These are phyloP conservation scores for Pyrocephalus nanus DNA, from an alignment of 2,797 vertebrate species.

Conservation along the genomic window DNA sequence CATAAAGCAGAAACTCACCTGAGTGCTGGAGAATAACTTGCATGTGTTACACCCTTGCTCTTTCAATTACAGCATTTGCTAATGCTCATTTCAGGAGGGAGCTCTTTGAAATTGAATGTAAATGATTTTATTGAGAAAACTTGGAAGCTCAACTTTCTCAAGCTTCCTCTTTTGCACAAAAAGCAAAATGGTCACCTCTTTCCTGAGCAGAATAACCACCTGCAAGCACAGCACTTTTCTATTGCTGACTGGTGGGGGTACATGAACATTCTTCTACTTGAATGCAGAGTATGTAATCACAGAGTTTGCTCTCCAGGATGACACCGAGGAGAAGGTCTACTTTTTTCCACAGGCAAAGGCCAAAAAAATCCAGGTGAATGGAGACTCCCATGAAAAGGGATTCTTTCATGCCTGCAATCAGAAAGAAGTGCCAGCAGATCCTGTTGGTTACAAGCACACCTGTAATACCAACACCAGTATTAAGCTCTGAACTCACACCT, in stretches of 20 bases:
- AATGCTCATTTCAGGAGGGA: background rate
- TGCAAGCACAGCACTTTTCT: background rate
- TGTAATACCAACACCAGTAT: background rate
- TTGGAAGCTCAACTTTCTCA: background rate
- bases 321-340: background rate
- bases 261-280: background rate
- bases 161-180: background rate
- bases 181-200: constrained; percentile 15
- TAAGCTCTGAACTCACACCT: background rate
- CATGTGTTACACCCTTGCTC: background rate
- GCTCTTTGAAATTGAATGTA: constrained; percentile 4
- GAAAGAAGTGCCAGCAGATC: background rate
- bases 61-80: background rate
- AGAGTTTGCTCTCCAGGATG: background rate
- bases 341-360: background rate
- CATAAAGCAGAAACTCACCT: background rate
- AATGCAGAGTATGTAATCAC: background rate
- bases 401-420: background rate
- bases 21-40: background rate
- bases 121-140: constrained; percentile 13
- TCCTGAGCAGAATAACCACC: constrained; percentile 26
- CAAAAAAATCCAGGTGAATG: background rate
- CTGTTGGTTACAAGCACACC: background rate
- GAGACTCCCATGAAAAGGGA: background rate
- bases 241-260: background rate